phyloP scores from a whole-genome alignment of 2,113 vertebrate genomes.

The Dendrocopos noguchii region DNA sequence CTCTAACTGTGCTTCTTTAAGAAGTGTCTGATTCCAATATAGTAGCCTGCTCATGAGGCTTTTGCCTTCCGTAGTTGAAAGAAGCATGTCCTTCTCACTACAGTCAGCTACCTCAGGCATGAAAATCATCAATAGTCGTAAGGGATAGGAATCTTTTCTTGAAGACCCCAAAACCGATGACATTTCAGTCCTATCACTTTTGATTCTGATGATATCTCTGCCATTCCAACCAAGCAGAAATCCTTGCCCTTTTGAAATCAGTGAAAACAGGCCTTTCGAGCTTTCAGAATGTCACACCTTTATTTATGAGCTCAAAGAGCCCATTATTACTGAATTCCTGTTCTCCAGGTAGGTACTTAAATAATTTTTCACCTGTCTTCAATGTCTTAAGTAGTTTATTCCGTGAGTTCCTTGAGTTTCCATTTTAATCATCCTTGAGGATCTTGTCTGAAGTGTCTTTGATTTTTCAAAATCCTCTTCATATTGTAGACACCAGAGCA shows the following conservation, averaged over 20 bases:
- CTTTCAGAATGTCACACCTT: not conserved
- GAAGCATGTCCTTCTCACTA: not conserved
- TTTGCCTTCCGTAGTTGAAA: not conserved
- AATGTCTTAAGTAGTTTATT: not conserved
- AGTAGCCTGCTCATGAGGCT: not conserved
- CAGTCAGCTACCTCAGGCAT: not conserved
- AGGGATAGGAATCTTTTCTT: not conserved
- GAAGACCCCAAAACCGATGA: not conserved
- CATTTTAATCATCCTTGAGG: not conserved
- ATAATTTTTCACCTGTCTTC: not conserved
- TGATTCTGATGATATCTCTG: not conserved
- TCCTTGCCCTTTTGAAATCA: not conserved
- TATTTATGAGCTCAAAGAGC: not conserved
- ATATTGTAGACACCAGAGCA: not conserved
- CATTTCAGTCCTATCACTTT: not conserved
- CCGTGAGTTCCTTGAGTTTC: not conserved
- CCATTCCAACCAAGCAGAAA: not conserved
- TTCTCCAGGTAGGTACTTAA: not conserved
- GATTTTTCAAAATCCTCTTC: not conserved
- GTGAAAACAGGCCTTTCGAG: not conserved
- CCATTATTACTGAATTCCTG: not conserved
- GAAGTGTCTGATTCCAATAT: not conserved
- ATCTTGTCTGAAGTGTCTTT: not conserved
- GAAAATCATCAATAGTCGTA: not conserved
- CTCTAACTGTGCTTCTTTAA: not conserved